Evolutionary conservation across 30 jellyfish, hydroid and myxozoan species (phyloP), one percentile per base, ranked within the genome.

Genomic region (Cassiopea xamachana): DNA sequence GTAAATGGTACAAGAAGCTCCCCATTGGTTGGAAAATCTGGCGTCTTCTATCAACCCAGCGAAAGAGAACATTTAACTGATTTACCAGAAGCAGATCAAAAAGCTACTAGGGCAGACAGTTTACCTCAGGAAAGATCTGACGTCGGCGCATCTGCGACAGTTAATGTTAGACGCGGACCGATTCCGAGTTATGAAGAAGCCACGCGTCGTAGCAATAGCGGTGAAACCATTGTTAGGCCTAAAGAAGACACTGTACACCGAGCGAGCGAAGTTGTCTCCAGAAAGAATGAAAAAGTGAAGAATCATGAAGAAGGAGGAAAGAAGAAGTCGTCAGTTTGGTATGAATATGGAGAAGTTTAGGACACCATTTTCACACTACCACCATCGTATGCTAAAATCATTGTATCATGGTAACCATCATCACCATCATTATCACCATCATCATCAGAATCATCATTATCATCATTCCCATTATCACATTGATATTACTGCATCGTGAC

Each of bases 261-360:
- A 43, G 2, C 90, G 61, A 62, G 67, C n/a, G 85, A 70, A 45
- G 87, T 71, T 8, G 80, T 82, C 15, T 49, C 39, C 8, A 2
- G 86, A 51, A 69, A 62, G 61, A 75, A 86, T 60, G 87, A 70
- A 48, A 88, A 78, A 70, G 77, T 81, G 3, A 77, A 46, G 45
- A 82, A 85, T 2, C 55, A 60, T 27, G 89, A 78, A 14, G 88
- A 82, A 1, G 70, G 81, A 1, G 93, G 73, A 67, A 77, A 84
- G 82, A 86, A 91, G 90, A 89, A 83, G 83, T 19, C 87, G 77
- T 78, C 92, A 8, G 77, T 82, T 14, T 94, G 98, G 98, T 94
- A 94, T 68, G 98, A 94, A 72, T 94, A 90, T 76, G 98, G 98
- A 1, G 73, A 75, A 46, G 98, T 90, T 39, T 94, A 67, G 74